phyloP scores from a whole-genome alignment of 1,140 invertebrate species.

The Tetraneura akinire region DNA sequence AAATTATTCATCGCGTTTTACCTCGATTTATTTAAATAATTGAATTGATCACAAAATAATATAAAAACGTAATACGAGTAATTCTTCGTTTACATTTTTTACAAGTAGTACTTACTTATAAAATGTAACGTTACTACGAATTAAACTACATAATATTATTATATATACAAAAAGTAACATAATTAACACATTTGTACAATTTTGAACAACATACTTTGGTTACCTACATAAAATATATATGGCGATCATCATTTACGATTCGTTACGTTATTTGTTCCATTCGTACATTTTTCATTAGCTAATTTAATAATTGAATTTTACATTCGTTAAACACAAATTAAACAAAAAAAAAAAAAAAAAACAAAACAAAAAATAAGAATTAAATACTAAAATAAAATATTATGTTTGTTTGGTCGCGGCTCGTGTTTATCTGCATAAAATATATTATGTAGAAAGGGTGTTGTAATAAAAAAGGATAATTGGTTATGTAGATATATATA shows the following conservation, averaged over 20 bases:
- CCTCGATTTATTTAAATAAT: too few species aligned
- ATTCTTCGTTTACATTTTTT: too few species aligned
- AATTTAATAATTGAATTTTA: constrained; percentile 15
- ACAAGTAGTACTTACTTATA: too few species aligned
- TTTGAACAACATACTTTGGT: too few species aligned
- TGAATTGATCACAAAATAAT: too few species aligned
- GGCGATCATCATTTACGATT: constrained; percentile 6
- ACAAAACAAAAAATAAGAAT: neutral
- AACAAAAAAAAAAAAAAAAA: constrained; percentile 5
- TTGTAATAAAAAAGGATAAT: constrained; percentile 37
- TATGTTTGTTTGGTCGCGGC: neutral
- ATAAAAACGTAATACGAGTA: too few species aligned
- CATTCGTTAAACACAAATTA: neutral
- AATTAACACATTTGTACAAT: too few species aligned
- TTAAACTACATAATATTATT: too few species aligned
- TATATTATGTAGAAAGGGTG: constrained; percentile 20
- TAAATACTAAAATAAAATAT: neutral
- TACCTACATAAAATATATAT: too few species aligned
- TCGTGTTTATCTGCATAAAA: neutral
- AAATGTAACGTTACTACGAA: too few species aligned
- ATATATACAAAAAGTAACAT: too few species aligned
- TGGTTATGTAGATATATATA: constrained; percentile 9
- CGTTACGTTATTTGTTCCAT: neutral
- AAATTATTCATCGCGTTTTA: too few species aligned
- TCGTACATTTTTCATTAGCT: neutral